A percentile compares a stretch with the other conserved stretches of the same genome.
phyloP scores from a whole-genome alignment of 1,140 invertebrate species.

The Elymnias hypermnestra region DNA sequence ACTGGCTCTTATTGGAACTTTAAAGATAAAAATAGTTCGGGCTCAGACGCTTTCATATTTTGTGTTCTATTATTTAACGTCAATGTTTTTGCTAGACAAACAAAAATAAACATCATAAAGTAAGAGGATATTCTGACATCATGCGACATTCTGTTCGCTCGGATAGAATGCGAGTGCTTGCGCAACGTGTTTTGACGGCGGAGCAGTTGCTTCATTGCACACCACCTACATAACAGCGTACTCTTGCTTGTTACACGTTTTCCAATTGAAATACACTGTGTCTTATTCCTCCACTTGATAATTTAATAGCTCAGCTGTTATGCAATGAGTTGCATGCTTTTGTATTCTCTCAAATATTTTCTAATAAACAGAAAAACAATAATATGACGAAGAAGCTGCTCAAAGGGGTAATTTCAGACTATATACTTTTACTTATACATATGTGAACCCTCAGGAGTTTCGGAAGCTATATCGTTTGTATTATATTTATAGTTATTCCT shows the following conservation, averaged over 20 bases:
- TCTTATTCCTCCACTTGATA: not conserved
- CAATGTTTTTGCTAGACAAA: not conserved
- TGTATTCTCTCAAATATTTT: no score
- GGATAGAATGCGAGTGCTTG: conserved; percentile 47
- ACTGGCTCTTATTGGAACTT: no score
- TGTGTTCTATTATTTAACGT: not conserved
- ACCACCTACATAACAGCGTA: conserved; percentile 14
- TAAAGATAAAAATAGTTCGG: no score
- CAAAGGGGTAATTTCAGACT: no score
- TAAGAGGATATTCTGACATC: not conserved
- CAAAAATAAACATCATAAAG: not conserved
- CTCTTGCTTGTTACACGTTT: conserved; percentile 8
- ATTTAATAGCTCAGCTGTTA: not conserved
- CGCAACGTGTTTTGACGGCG: conserved; percentile 58
- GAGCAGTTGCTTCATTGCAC: conserved; percentile 34
- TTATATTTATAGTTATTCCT: no score
- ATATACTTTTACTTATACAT: no score
- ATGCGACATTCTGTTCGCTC: conserved; percentile 8
- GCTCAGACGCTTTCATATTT: no score
- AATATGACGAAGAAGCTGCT: no score
- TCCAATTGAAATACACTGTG: conserved; percentile 2
- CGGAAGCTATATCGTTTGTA: no score
- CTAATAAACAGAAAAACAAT: no score
- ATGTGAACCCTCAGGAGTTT: no score
- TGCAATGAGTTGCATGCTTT: not conserved